Base-by-base conservation (phyloP, 2,888 invertebrate genomes). In the Megalurothrips usitatus region DNA sequence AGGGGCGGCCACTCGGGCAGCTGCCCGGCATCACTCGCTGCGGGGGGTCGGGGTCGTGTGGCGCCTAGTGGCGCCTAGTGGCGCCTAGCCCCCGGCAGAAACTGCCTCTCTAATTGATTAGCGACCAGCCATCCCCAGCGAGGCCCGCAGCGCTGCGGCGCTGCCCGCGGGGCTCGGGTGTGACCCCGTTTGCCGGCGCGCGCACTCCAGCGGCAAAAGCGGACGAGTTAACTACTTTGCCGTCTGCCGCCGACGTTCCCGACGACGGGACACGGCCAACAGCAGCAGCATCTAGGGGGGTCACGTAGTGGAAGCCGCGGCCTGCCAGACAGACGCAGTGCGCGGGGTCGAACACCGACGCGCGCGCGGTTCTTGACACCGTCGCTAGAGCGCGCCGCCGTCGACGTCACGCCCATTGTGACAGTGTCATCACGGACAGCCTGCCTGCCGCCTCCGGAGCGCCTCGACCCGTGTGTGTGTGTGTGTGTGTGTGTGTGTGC, bases 21-120 rank as follows among this genome's bases (percentile, higher is more conserved):
- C 58, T 43, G 34, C 34, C n/a, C n/a, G 8, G 52, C 58, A 58
- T 58, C 58, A 58, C 14, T 58, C 19, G 58, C 17, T 19, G 58
- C 58, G 19, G 58, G 19, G n/a, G n/a, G n/a, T n/a, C n/a, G 49
- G 49, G 12, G 49, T 9, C 9, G 9, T 12, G n/a, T n/a, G n/a
- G n/a, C n/a, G n/a, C n/a, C n/a, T n/a, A n/a, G n/a, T n/a, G n/a
- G n/a, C n/a, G n/a, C 49, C 49, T 49, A 12, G 49, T 12, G 49
- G 10, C 49, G 8, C 6, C n/a, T 23, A 23, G 9, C 68, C 23
- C 68, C 68, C 17, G 17, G 26, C 23, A 23, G 11, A 12, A 75
- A 75, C 68, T 75, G 68, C 68, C 68, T 26, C 68, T 75, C 68
- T 75, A 75, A 75, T 75, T 75, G 68, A 75, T 75, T 75, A 75